A percentile compares a stretch with the other conserved stretches of the same genome.
These are phyloP conservation scores for Xylocampa areola DNA, from an alignment of 2,888 invertebrate genomes.

Conservation along the genomic window DNA sequence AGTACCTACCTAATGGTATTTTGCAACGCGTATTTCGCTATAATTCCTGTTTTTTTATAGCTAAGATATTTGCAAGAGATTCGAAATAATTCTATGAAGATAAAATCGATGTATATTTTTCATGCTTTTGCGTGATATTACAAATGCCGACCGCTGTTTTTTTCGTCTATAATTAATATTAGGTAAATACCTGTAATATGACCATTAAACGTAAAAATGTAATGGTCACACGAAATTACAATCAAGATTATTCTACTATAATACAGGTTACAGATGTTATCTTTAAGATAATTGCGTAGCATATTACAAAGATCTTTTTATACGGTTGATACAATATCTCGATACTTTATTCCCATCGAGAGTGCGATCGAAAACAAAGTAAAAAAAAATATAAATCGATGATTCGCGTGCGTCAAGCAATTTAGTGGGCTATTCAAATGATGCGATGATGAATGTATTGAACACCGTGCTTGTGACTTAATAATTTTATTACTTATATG, in stretches of 20 bases:
- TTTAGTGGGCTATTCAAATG: constrained; percentile 74
- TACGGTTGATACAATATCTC: constrained; percentile 44
- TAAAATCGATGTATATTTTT: too few species aligned
- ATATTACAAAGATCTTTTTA: constrained; percentile 35
- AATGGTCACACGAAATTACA: background rate
- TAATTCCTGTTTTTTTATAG: too few species aligned
- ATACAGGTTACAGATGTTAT: constrained; percentile 9
- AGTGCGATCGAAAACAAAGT: constrained; percentile 62
- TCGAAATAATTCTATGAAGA: too few species aligned
- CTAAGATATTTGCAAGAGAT: too few species aligned
- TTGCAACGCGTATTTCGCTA: too few species aligned
- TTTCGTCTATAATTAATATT: too few species aligned
- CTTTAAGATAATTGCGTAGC: constrained; percentile 19
- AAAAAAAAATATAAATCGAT: constrained; percentile 70
- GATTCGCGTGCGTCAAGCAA: constrained; percentile 77
- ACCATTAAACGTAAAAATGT: too few species aligned
- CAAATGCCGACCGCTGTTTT: too few species aligned
- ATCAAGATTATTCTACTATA: background rate
- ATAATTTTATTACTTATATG: constrained; percentile 21
- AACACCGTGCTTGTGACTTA: constrained; percentile 39
- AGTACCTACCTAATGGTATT: too few species aligned
- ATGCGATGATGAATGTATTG: constrained; percentile 71
- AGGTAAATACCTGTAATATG: too few species aligned
- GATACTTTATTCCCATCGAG: constrained; percentile 57
- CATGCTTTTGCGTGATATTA: too few species aligned